Conservation (phyloP, 2,113 vertebrate species). For the Chionis minor region DNA sequence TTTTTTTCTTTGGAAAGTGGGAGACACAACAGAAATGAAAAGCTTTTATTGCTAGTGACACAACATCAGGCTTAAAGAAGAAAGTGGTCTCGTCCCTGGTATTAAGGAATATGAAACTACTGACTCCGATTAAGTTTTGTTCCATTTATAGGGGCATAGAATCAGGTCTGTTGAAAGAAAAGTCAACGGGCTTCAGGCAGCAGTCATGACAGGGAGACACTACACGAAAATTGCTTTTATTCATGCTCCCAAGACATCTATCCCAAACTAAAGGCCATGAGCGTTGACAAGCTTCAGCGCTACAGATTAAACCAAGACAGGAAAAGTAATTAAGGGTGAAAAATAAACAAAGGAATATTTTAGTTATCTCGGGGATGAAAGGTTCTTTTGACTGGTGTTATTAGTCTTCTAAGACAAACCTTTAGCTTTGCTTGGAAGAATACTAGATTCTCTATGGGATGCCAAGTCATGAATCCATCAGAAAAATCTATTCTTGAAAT, state of each 20-base stretch:
- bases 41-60: neutral
- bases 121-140: neutral
- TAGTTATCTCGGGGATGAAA: slow-evolving; percentile 34
- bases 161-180: neutral
- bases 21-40: neutral
- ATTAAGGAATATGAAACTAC: neutral
- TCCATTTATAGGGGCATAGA: neutral
- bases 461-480: slow-evolving; percentile 44
- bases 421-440: slow-evolving; percentile 60
- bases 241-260: neutral
- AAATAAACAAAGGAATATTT: slow-evolving; percentile 48
- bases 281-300: slow-evolving; percentile 22
- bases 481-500: slow-evolving; percentile 8
- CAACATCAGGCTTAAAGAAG: neutral
- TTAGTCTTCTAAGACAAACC: slow-evolving; percentile 28
- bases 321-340: slow-evolving; percentile 19
- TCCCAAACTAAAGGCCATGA: neutral
- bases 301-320: neutral
- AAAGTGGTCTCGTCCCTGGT: neutral
- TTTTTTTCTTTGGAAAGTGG: neutral
- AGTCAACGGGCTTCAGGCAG: neutral
- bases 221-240: neutral
- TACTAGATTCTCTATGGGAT: slow-evolving; percentile 24
- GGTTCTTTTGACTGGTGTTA: slow-evolving; percentile 27
- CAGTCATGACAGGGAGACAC: neutral